phyloP scores from a whole-genome alignment of 2,888 invertebrate species.

The Tigriopus californicus region DNA sequence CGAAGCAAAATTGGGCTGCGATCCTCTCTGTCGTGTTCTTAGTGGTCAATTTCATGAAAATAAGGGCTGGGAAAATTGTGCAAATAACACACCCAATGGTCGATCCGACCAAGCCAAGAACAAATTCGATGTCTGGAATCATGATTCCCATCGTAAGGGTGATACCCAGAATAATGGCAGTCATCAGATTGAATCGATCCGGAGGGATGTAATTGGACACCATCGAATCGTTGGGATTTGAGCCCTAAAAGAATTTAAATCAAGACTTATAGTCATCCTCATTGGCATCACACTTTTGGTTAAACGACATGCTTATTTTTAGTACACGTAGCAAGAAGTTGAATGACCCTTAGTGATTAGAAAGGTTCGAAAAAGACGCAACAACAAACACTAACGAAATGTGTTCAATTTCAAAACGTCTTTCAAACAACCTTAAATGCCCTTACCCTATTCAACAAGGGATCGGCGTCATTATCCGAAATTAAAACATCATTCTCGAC shows the following conservation, averaged over 20 bases:
- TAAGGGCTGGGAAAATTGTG: constrained; percentile 73
- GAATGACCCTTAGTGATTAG: no score
- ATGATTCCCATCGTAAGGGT: constrained; percentile 62
- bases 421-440: no score
- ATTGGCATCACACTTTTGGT: not conserved
- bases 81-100: constrained; percentile 87
- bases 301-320: no score
- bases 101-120: constrained; percentile 80
- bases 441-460: no score
- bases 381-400: no score
- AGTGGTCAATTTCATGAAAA: constrained; percentile 62
- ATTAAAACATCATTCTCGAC: no score
- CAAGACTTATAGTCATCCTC: not conserved
- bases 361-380: no score
- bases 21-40: constrained; percentile 65
- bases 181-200: constrained; percentile 58
- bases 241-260: not conserved
- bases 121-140: constrained; percentile 82
- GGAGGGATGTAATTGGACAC: constrained; percentile 51
- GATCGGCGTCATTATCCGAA: no score
- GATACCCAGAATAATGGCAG: constrained; percentile 50
- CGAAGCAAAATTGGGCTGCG: constrained; percentile 58
- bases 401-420: no score
- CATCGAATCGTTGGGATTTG: not conserved
- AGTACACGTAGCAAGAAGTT: no score